Evolutionary conservation across 2,888 invertebrate genomes (phyloP).

Genomic region (Erebia ligea): DNA sequence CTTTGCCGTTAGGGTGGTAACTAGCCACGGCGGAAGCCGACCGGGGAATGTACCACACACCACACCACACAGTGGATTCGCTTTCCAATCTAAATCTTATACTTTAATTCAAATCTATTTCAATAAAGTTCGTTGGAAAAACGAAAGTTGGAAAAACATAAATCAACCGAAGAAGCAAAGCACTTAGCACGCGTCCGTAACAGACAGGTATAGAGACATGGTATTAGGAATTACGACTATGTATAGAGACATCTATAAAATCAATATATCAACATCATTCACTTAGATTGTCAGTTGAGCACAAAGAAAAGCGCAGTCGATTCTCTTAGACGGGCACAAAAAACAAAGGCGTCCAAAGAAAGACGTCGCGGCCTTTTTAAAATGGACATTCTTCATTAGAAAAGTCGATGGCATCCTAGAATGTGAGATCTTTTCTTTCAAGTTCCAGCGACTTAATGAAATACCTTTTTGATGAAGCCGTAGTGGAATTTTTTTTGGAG

Average conservation of each 20-base stretch:
- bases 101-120: too few species aligned
- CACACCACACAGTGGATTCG: too few species aligned
- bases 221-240: too few species aligned
- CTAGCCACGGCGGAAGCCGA: too few species aligned
- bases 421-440: slow-evolving; percentile 76
- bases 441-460: slow-evolving; percentile 75
- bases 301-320: slow-evolving; percentile 4
- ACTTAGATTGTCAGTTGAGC: not conserved
- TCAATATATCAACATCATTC: not conserved
- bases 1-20: too few species aligned
- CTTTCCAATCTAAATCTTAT: too few species aligned
- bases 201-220: too few species aligned
- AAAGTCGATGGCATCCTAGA: slow-evolving; percentile 67
- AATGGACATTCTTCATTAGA: slow-evolving; percentile 80
- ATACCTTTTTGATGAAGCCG: slow-evolving; percentile 78
- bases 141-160: not conserved
- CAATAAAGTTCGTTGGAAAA: not conserved
- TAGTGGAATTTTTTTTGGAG: slow-evolving; percentile 55
- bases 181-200: too few species aligned
- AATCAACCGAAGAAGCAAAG: too few species aligned
- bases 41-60: too few species aligned
- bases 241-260: not conserved
- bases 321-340: slow-evolving; percentile 1
- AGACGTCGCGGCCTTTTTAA: slow-evolving; percentile 56
- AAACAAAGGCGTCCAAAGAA: slow-evolving; percentile 44